These are phyloP conservation scores for Drosophila micromelanica DNA, from an alignment of 1,140 invertebrate genomes.

Conservation along the genomic window DNA sequence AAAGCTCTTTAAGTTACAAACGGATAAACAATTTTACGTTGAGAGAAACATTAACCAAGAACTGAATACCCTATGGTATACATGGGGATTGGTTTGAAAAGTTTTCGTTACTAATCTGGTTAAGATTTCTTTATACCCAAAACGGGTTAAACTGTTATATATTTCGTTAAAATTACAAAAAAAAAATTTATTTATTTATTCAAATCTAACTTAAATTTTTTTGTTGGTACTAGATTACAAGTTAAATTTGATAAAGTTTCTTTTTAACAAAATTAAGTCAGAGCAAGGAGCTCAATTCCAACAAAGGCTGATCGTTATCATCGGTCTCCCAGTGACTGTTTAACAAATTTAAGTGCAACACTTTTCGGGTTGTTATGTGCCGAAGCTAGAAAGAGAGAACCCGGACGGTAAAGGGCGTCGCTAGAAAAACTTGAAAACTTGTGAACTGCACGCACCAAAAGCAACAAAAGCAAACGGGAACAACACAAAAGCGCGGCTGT, in stretches of 20 bases:
- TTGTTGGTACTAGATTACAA: too few relatives aligned
- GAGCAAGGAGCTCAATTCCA: background rate
- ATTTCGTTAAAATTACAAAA: too few relatives aligned
- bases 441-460: conserved; percentile 57
- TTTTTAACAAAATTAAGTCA: background rate
- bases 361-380: conserved; percentile 3
- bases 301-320: conserved; percentile 1
- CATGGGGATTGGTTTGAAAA: too few relatives aligned
- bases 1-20: background rate
- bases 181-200: too few relatives aligned
- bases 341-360: conserved; percentile 13
- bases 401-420: background rate
- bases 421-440: conserved; percentile 49
- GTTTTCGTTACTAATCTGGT: too few relatives aligned
- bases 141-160: too few relatives aligned
- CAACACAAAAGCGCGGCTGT: conserved; percentile 1
- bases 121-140: too few relatives aligned
- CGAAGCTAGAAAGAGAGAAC: background rate
- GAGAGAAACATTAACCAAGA: background rate
- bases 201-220: too few relatives aligned
- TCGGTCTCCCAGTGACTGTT: conserved; percentile 3
- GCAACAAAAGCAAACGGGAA: conserved; percentile 32
- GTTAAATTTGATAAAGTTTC: too few relatives aligned
- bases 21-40: background rate
- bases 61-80: too few relatives aligned